A percentile compares a stretch with the other conserved stretches of the same genome.
Evolutionary conservation across 2,888 invertebrate species (phyloP).

Genomic region (Acanthacorydalis orientalis): DNA sequence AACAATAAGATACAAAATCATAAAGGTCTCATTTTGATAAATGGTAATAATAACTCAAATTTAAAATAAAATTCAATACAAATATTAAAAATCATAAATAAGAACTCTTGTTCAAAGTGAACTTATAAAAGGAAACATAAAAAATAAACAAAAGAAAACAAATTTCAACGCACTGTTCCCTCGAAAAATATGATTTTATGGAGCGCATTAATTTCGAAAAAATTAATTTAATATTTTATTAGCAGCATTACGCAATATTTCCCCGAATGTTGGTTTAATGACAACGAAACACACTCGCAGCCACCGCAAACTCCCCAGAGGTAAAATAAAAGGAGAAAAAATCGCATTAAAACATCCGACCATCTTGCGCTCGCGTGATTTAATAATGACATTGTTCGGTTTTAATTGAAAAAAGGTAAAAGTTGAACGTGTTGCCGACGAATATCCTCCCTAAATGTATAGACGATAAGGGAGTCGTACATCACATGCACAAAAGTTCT

Average conservation of each 20-base stretch:
- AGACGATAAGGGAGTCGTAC: background rate
- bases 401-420: slow-evolving; percentile 6
- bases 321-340: slow-evolving; percentile 3
- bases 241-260: background rate
- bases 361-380: slow-evolving; percentile 3
- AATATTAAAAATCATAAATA: too few relatives aligned
- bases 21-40: too few relatives aligned
- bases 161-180: too few relatives aligned
- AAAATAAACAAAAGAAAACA: too few relatives aligned
- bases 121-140: too few relatives aligned
- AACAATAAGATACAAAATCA: too few relatives aligned
- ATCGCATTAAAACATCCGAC: background rate
- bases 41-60: too few relatives aligned
- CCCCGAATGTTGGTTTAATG: background rate
- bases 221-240: background rate
- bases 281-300: background rate
- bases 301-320: background rate
- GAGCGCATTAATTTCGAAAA: background rate
- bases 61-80: too few relatives aligned
- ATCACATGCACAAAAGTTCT: background rate
- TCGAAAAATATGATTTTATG: too few relatives aligned
- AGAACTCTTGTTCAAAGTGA: too few relatives aligned
- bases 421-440: background rate
- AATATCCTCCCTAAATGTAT: background rate
- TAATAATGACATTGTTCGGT: slow-evolving; percentile 7